Conservation (phyloP, 1,140 invertebrate genomes). For the Nasonia vitripennis region DNA sequence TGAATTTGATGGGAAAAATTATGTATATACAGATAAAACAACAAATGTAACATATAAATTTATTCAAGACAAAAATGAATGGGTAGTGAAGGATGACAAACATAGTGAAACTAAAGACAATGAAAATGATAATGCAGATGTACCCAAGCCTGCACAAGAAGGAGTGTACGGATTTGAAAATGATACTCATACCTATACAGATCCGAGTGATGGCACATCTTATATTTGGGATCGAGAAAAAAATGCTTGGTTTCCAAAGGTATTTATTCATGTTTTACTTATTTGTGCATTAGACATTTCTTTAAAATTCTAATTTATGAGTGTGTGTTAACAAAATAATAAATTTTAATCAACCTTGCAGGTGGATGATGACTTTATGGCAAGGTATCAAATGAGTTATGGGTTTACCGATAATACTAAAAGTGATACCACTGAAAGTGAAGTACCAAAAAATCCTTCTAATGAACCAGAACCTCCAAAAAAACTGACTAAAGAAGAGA, state of each 20-base stretch:
- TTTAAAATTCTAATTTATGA: background rate
- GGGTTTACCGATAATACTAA: constrained; percentile 79
- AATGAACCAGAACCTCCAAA: constrained; percentile 1
- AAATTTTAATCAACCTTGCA: constrained; percentile 63
- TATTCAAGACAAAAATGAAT: constrained; percentile 77
- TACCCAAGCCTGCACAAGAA: constrained; percentile 57
- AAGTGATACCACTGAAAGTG: background rate
- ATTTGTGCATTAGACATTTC: background rate
- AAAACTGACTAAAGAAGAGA: constrained; percentile 61
- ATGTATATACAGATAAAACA: constrained; percentile 73
- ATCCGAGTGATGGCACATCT: constrained; percentile 88
- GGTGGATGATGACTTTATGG: constrained; percentile 97
- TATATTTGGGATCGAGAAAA: constrained; percentile 94
- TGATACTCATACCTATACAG: constrained; percentile 87
- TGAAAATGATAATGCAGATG: constrained; percentile 64
- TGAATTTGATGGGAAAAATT: constrained; percentile 75
- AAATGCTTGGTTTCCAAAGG: constrained; percentile 97
- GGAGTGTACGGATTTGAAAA: constrained; percentile 83
- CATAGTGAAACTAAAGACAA: constrained; percentile 53
- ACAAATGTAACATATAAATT: constrained; percentile 71
- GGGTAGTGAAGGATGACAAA: constrained; percentile 74
- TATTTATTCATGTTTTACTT: constrained; percentile 54
- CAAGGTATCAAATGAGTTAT: constrained; percentile 96
- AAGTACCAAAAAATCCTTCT: background rate
- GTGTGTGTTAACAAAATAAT: background rate